Base-by-base conservation (phyloP, 2,113 vertebrate genomes). In the Garra rufa region DNA sequence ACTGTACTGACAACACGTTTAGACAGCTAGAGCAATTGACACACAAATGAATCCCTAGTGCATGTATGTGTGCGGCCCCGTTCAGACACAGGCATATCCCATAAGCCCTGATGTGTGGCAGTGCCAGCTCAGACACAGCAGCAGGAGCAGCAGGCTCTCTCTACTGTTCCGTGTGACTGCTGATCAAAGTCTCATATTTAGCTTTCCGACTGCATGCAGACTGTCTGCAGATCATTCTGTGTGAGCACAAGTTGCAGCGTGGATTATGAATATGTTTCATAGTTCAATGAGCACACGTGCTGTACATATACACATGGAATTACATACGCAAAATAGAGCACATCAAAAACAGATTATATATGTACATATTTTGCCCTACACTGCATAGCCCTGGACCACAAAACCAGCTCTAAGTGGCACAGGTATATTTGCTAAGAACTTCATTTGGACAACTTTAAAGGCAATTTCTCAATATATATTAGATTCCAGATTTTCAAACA, bases 151-250 rank as follows among this genome's bases (percentile, higher is more conserved):
- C 59, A 77, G 76, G 57, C 69, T 59, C 24, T 65, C 83, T 85
- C 63, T 65, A 4, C 28, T 63, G 52, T 59, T 87, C 59, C 50
- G 7, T 73, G 65, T 57, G 83, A 87, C 71, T 80, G 57, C 61
- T 75, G 41, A 85, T 82, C 83, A 82, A 81, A 80, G 74, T 59
- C 63, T 83, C 65, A 82, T 69, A 69, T 63, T 87, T 87, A 76
- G 85, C 83, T 79, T 38, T 84, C 67, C 63, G 83, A 71, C 78
- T 87, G 13, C 86, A 77, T 87, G 78, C 76, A 74, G 77, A 61
- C 71, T 85, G 75, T 81, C 34, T 87, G 77, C 67, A 85, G 85
- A 85, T 83, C 19, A 67, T 80, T 83, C 21, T 52, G 78, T 46
- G 73, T 83, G 88, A 74, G 81, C 81, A 76, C 38, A 44, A 71